A percentile compares a stretch with the other conserved stretches of the same genome.
Evolutionary conservation across 2,888 invertebrate genomes (phyloP).

Genomic region (Anorthoa munda): DNA sequence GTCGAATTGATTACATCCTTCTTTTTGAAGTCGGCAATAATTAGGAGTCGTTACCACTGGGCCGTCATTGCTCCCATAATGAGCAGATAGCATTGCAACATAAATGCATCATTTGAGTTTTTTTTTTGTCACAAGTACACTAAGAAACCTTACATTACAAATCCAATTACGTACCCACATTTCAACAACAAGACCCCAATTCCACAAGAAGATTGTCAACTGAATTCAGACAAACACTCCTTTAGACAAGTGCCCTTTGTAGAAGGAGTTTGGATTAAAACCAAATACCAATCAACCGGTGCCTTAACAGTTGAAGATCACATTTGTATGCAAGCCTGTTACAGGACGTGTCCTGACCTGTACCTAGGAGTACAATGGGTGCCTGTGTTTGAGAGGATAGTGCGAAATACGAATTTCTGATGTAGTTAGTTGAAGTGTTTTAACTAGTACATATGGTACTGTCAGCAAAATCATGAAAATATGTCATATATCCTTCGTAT

Average conservation of each 20-base stretch:
- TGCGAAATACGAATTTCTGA: conserved; percentile 10
- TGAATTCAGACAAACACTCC: background rate
- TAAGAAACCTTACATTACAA: background rate
- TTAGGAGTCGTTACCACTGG: too few relatives aligned
- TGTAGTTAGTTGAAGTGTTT: background rate
- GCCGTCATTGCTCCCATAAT: too few relatives aligned
- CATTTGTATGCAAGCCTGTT: conserved; percentile 47
- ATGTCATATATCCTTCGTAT: too few relatives aligned
- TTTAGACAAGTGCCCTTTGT: conserved; percentile 2
- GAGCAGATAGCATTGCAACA: too few relatives aligned
- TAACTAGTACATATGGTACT: too few relatives aligned
- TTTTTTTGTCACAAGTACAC: background rate
- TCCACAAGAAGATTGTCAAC: background rate
- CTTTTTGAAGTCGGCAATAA: too few relatives aligned
- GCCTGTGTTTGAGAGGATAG: background rate
- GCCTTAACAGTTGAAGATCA: conserved; percentile 14
- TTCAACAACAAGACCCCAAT: background rate
- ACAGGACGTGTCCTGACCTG: background rate
- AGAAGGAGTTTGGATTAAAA: conserved; percentile 21
- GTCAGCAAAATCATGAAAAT: too few relatives aligned
- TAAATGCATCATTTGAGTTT: too few relatives aligned
- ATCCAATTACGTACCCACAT: background rate
- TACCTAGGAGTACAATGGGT: background rate
- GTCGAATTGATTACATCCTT: too few relatives aligned
- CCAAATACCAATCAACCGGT: conserved; percentile 35